Percentiles rank a stretch among this genome's conserved stretches.
Conservation (phyloP, 2,797 vertebrate genomes). For the Amblyopsis hoosieri region DNA sequence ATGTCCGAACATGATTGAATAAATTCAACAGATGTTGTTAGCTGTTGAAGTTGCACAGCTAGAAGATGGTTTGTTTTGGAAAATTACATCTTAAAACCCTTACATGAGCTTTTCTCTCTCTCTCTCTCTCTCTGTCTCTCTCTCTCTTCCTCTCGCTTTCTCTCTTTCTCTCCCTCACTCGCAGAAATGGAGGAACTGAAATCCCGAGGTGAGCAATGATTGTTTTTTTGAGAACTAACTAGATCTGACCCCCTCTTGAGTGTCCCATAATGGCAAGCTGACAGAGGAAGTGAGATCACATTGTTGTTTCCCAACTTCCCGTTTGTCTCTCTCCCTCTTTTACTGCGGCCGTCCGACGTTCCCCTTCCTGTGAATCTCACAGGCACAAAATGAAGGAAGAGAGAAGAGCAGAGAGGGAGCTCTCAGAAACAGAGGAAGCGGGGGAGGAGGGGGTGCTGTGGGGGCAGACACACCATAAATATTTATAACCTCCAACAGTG, state of each 20-base stretch:
- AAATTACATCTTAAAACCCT: too few species aligned
- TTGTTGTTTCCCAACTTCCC: slow-evolving; percentile 21
- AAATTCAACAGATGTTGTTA: too few species aligned
- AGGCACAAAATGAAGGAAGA: slow-evolving; percentile 53
- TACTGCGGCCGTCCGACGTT: slow-evolving; percentile 23
- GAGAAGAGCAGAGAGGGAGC: slow-evolving; percentile 42
- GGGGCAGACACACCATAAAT: slow-evolving; percentile 61
- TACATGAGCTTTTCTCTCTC: too few species aligned
- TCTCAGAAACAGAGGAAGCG: slow-evolving; percentile 4
- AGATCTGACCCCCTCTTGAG: slow-evolving; percentile 16
- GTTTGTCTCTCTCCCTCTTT: slow-evolving; percentile 47
- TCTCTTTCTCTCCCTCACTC: slow-evolving; percentile 22
- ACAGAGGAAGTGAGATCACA: slow-evolving; percentile 54
- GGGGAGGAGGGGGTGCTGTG: slow-evolving; percentile 16
- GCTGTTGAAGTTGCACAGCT: too few species aligned
- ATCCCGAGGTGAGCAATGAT: slow-evolving; percentile 66
- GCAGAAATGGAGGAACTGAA: slow-evolving; percentile 56
- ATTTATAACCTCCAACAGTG: slow-evolving; percentile 63
- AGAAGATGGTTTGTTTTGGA: too few species aligned
- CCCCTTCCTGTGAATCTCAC: slow-evolving; percentile 36
- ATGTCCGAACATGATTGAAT: too few species aligned
- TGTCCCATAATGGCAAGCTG: slow-evolving; percentile 34
- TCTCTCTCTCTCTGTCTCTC: background rate
- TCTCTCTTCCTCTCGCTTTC: background rate
- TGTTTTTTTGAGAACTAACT: slow-evolving; percentile 7